A percentile compares a stretch with the other conserved stretches of the same genome.
phyloP scores from a whole-genome alignment of 2,888 invertebrate species.

The Lapara coniferarum region DNA sequence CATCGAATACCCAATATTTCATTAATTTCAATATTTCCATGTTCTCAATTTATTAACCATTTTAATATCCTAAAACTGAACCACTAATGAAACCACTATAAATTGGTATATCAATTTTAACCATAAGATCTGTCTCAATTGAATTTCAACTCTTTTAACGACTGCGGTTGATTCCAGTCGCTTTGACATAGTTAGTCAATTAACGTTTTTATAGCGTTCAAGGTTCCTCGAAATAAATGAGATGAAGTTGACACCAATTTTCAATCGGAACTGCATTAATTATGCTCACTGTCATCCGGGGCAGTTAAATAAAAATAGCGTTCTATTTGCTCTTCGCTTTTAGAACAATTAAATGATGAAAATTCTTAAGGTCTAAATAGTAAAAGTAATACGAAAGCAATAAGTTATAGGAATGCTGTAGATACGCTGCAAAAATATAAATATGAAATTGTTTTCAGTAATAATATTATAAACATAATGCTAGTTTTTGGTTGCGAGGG shows the following conservation, averaged over 20 bases:
- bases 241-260: constrained; percentile 12
- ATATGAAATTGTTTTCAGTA: too few relatives aligned
- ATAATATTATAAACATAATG: too few relatives aligned
- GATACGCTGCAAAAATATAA: neutral
- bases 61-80: neutral
- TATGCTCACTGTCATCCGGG: neutral
- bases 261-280: neutral
- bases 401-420: neutral
- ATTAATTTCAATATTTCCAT: neutral
- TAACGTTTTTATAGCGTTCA: constrained; percentile 12
- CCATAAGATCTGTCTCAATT: constrained; percentile 12
- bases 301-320: neutral
- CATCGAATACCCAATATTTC: neutral
- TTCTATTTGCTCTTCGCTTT: neutral
- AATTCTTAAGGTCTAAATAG: too few relatives aligned
- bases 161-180: neutral
- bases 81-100: constrained; percentile 11
- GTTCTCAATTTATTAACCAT: neutral
- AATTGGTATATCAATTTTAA: too few relatives aligned
- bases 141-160: constrained; percentile 1
- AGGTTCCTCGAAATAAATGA: constrained; percentile 14
- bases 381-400: neutral
- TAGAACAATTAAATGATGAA: too few relatives aligned
- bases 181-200: neutral
- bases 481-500: too few relatives aligned